These are phyloP conservation scores for Vicugna pacos DNA, from an alignment of 2,113 vertebrate genomes.

Conservation along the genomic window DNA sequence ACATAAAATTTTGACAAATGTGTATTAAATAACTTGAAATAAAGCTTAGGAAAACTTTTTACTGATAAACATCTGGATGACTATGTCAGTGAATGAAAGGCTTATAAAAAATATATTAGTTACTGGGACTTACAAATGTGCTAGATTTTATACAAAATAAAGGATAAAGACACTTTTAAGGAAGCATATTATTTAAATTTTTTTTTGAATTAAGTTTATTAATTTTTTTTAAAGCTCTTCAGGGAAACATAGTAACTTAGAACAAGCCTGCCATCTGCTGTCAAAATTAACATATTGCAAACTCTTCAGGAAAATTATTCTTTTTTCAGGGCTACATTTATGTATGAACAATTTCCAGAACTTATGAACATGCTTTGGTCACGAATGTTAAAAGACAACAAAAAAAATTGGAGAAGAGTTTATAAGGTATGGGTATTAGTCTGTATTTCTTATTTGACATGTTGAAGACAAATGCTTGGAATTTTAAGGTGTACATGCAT, in stretches of 20 bases:
- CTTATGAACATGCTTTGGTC: slow-evolving; percentile 99
- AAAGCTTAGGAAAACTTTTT: slow-evolving; percentile 9
- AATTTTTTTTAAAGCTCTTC: slow-evolving; percentile 26
- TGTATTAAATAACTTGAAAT: slow-evolving; percentile 49
- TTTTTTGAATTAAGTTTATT: slow-evolving; percentile 48
- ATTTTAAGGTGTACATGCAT: background rate
- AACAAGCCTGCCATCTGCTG: slow-evolving; percentile 90
- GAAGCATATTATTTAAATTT: slow-evolving; percentile 30
- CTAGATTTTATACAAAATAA: background rate
- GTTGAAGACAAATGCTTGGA: slow-evolving; percentile 30
- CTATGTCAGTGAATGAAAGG: background rate
- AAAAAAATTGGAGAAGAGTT: slow-evolving; percentile 99
- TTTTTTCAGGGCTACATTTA: slow-evolving; percentile 94
- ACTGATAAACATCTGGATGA: slow-evolving; percentile 6
- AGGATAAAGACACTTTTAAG: slow-evolving; percentile 16
- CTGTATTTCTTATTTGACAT: slow-evolving; percentile 61
- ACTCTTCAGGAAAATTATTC: slow-evolving; percentile 55
- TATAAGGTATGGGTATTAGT: slow-evolving; percentile 93
- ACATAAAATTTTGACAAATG: slow-evolving; percentile 59
- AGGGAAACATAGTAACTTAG: slow-evolving; percentile 59
- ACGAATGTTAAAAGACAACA: slow-evolving; percentile 98
- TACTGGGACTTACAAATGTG: background rate
- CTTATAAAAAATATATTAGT: background rate
- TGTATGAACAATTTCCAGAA: slow-evolving; percentile 99
- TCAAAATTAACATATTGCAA: slow-evolving; percentile 71